phyloP scores from a whole-genome alignment of 2,888 invertebrate species.

The Caenorhabditis imperialis region DNA sequence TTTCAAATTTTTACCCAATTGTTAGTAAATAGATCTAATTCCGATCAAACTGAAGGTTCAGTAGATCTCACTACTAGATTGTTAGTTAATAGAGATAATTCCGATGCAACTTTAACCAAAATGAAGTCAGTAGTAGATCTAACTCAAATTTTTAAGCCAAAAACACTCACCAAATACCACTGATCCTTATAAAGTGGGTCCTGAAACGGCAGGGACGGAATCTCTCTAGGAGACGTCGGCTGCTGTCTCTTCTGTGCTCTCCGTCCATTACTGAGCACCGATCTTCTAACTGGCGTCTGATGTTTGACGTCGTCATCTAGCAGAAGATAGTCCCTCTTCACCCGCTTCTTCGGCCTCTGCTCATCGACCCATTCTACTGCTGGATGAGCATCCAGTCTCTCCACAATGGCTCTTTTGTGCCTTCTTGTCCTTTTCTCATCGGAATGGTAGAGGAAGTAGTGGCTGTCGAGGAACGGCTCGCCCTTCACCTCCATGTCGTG shows the following conservation, averaged over 20 bases:
- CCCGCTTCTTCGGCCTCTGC: conserved; percentile 66
- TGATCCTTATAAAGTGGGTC: conserved; percentile 78
- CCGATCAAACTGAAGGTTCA: too few species aligned
- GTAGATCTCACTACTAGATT: too few species aligned
- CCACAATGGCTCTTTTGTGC: conserved; percentile 66
- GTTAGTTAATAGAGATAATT: too few species aligned
- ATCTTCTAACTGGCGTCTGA: conserved; percentile 18
- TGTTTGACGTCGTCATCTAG: conserved; percentile 55
- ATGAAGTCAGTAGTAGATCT: too few species aligned
- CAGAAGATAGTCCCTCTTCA: conserved; percentile 72
- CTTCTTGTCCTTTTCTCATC: conserved; percentile 58
- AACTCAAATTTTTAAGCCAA: too few species aligned
- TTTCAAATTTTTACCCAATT: too few species aligned
- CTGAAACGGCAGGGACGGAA: conserved; percentile 75
- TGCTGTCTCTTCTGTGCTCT: conserved; percentile 35
- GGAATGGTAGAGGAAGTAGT: conserved; percentile 75
- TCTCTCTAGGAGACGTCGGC: conserved; percentile 38
- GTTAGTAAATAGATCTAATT: too few species aligned
- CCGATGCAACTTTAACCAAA: too few species aligned
- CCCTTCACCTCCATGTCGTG: conserved; percentile 76
- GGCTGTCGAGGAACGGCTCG: conserved; percentile 74
- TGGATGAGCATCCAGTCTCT: conserved; percentile 59
- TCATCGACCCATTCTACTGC: conserved; percentile 69
- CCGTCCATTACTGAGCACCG: conserved; percentile 23
- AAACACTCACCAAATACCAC: conserved; percentile 78